Base-by-base conservation (phyloP, 2,888 invertebrate genomes). In the Hirtodrosophila duncani region DNA sequence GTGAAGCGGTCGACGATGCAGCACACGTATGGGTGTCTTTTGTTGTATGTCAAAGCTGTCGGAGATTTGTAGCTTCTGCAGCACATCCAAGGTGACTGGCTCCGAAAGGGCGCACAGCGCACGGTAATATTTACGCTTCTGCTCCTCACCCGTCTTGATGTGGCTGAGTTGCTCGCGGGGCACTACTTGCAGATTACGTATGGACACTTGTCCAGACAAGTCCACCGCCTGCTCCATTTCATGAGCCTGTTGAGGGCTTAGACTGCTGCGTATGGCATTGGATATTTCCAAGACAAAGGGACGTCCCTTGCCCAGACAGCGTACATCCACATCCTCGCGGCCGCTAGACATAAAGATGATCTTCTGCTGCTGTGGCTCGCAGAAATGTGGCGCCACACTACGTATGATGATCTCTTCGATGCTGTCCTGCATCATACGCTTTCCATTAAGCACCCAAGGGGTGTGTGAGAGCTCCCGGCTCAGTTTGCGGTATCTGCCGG, bases 241-340 rank as follows among this genome's bases (percentile, higher is more conserved):
- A 27, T 85, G 79, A 33, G 93, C 88, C 44, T 90, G 85, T 3
- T 88, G 81, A 8, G 74, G 78, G 0, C 88, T 85, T 60, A 93
- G 87, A 21, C 87, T 85, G 10, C 90, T 89, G 13, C 88, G 84
- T 58, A 88, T 88, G 0, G 94, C 92, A 85, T 94, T 91, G 0
- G 91, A 81, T 26, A 96, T 90, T 89, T 98, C 97, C 0, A 98
- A 88, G 1, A 94, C 94, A 88, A 99, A 99, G 0, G 99, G 99
- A 5, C 99, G 88, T 0, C 99, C 99, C 52, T 91, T 89, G 1
- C 97, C 96, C 55, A 99, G 87, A 87, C 96, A 98, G 49, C 97
- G 89, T 0, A 99, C 99, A 88, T 99, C 99, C 0, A 98, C 95
- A 88, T 99, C 99, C 88, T 99, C 99, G 24, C 99, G 89, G 0